Conservation (phyloP, 2,113 vertebrate genomes). For the Baryphthengus martii region DNA sequence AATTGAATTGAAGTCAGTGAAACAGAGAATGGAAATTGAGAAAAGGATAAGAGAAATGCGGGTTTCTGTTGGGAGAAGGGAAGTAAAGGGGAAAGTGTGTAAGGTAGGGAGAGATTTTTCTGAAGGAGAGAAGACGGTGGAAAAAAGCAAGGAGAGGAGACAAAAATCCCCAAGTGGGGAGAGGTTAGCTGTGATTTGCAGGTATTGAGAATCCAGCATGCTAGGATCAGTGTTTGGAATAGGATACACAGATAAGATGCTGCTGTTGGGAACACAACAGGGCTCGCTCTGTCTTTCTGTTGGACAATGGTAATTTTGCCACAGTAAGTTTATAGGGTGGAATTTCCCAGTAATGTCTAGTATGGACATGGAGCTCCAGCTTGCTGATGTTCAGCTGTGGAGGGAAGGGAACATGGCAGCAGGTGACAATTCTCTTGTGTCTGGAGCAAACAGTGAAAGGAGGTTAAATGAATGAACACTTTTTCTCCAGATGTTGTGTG, state of each 20-base stretch:
- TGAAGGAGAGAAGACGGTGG: background rate
- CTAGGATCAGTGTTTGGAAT: background rate
- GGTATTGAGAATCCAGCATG: background rate
- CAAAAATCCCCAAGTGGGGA: background rate
- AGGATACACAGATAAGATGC: background rate
- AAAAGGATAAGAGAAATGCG: background rate
- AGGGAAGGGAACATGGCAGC: rapidly evolving
- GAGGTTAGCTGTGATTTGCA: rapidly evolving
- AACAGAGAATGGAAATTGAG: conserved; percentile 11
- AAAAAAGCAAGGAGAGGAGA: background rate
- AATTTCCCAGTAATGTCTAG: background rate
- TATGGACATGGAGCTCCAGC: background rate
- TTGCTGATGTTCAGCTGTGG: background rate
- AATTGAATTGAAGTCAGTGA: conserved; percentile 45
- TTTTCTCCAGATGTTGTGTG: background rate
- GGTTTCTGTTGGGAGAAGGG: background rate
- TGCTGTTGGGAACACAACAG: background rate
- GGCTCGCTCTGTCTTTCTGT: background rate
- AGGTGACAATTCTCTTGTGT: background rate
- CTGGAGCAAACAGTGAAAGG: background rate
- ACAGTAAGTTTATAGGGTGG: background rate
- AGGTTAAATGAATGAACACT: background rate
- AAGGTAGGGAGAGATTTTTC: background rate
- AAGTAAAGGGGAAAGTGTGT: background rate
- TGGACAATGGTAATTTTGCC: background rate